Conservation (phyloP, 1,140 invertebrate genomes). For the Magallana angulata region DNA sequence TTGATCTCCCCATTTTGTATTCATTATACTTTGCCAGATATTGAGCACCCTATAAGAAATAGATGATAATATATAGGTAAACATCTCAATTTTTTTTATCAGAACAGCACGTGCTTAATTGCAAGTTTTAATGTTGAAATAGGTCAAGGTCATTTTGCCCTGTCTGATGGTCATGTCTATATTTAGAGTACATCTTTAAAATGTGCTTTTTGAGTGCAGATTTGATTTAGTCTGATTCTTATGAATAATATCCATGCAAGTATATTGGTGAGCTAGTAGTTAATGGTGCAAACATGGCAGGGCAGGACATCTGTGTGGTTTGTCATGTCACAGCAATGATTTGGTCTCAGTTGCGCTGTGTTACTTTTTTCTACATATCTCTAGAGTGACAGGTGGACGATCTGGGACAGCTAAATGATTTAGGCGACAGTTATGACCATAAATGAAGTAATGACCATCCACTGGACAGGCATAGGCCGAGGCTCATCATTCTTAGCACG, state of each 20-base stretch:
- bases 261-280: neutral
- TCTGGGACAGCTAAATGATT: slow-evolving; percentile 23
- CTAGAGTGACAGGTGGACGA: neutral
- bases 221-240: no score
- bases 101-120: no score
- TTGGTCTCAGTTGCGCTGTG: neutral
- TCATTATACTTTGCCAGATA: neutral
- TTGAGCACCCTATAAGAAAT: neutral
- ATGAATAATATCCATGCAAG: no score
- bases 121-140: no score
- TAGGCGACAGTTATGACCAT: slow-evolving; percentile 18
- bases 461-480: neutral
- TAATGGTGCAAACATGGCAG: neutral
- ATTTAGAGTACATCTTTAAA: no score
- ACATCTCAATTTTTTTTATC: no score
- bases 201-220: no score
- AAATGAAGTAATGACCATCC: slow-evolving; percentile 16
- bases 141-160: no score
- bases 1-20: neutral
- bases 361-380: neutral
- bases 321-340: neutral
- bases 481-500: no score
- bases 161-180: no score
- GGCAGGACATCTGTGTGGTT: neutral
- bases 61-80: neutral